Base-by-base conservation (phyloP, 2,113 vertebrate species). In the Spea multiplicata region DNA sequence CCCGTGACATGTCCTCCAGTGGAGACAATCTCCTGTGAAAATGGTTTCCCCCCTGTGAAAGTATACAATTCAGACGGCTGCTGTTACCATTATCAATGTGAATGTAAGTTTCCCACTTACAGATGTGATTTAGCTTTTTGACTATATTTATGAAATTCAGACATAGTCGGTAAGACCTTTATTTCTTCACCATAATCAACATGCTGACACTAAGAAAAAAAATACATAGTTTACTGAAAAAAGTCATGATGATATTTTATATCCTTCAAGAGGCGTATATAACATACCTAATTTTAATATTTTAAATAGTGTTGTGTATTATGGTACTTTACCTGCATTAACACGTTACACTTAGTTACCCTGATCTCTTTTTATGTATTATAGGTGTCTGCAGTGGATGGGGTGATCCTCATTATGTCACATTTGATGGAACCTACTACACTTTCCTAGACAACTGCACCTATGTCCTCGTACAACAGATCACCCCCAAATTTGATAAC, bases 391-490 rank as follows among this genome's bases (percentile, higher is more conserved):
- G 96, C 85, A 93, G 82, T 7, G 91, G 92, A 82, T 95, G 93
- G 94, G 89, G 91, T 4, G 89, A 89, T 76, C 89, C 87, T 13
- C 91, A 95, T 84, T 96, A 94, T 73, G 78, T 92, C 65, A 98
- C 96, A 6, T 98, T 98, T 17, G 96, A 97, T 68, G 96, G 95
- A 82, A 88, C 45, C 44, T 87, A 89, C 52, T 98, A 95, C 30
- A 89, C 81, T 8, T 96, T 95, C 87, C 84, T 91, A 46, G 84
- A 93, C 82, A 93, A 92, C 68, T 98, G 96, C 85, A 93, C 94
- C 0, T 96, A 95, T 0, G 91, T 95, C 75, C 86, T 98, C 79
- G 91, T 96, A 82, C 93, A 95, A 85, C 94, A 97, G 86, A 93
- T 95, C 0, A 73, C 83, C 10, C 86, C 90, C 0, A 91, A 81